Conservation (phyloP, 37 sponge, comb jelly and placozoan species). For the Aplysina aerophoba region DNA sequence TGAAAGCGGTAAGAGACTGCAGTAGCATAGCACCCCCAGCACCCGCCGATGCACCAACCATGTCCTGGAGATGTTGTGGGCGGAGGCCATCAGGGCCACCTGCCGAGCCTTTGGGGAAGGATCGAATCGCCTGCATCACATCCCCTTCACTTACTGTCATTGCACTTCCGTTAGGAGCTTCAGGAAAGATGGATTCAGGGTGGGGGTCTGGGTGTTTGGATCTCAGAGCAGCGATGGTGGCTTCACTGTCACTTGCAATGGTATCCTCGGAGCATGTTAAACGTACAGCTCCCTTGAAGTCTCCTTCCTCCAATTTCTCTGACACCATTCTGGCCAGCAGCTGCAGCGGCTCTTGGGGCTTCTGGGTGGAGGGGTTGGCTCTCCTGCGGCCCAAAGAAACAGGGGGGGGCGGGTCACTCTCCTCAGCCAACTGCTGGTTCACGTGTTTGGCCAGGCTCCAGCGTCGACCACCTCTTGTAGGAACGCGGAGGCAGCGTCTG, state of each 20-base stretch:
- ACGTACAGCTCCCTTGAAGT: slow-evolving; percentile 2
- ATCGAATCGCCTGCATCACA: not conserved
- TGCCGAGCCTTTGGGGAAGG: slow-evolving; percentile 48
- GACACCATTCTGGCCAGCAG: not conserved
- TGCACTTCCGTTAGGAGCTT: not conserved
- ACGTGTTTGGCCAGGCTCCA: not conserved
- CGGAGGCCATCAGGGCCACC: slow-evolving; percentile 50
- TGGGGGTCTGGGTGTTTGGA: not conserved
- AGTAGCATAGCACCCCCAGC: slow-evolving; percentile 31
- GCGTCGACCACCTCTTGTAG: not conserved
- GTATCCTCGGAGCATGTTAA: slow-evolving; percentile 1
- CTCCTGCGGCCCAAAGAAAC: too few relatives aligned
- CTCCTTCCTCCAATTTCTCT: slow-evolving; percentile 22
- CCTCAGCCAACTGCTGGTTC: not conserved
- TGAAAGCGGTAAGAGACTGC: slow-evolving; percentile 26
- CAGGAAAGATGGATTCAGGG: not conserved
- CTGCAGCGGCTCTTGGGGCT: not conserved
- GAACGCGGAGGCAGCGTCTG: not conserved
- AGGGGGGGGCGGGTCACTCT: not conserved
- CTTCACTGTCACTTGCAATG: not conserved
- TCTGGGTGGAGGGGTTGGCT: too few relatives aligned
- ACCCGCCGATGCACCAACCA: slow-evolving; percentile 1
- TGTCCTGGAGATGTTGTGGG: slow-evolving; percentile 57
- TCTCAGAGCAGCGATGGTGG: slow-evolving; percentile 14
- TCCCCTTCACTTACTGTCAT: not conserved